Evolutionary conservation across 2,113 vertebrate genomes (phyloP).

Genomic region (Steatornis caripensis): DNA sequence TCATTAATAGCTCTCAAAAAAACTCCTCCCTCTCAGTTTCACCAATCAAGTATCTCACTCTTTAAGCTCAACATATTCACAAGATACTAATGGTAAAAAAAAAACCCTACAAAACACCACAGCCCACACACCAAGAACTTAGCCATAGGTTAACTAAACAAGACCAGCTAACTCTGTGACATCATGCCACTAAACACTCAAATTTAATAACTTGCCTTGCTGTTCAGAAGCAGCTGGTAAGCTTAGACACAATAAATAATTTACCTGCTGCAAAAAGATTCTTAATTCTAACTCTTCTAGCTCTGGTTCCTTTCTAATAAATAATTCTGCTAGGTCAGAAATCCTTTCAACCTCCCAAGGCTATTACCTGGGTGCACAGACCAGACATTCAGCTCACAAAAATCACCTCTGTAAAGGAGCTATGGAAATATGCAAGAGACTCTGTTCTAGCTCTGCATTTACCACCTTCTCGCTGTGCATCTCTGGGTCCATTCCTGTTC

Average conservation of each 20-base stretch:
- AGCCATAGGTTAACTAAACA: background rate
- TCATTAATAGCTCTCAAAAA: background rate
- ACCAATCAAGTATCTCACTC: background rate
- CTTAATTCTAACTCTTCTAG: background rate
- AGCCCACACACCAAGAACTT: background rate
- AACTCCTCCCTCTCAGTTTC: background rate
- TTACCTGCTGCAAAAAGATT: background rate
- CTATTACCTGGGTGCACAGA: background rate
- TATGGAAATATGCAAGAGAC: background rate
- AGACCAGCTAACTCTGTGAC: background rate
- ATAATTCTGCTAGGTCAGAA: constrained; percentile 7
- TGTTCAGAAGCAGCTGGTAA: background rate
- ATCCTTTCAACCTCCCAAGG: background rate
- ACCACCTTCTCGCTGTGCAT: fast-evolving
- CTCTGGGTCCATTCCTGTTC: background rate
- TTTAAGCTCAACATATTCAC: background rate
- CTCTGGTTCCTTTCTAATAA: background rate
- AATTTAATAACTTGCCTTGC: background rate
- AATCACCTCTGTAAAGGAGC: background rate
- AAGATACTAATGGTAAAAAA: background rate
- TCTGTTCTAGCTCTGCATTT: background rate
- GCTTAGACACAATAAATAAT: constrained; percentile 5
- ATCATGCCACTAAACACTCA: background rate
- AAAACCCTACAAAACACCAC: background rate
- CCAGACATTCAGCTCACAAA: background rate